Evolutionary conservation across 2,888 invertebrate species (phyloP), one percentile per base, ranked within the genome.

Genomic region (Phymatocera aterrima): DNA sequence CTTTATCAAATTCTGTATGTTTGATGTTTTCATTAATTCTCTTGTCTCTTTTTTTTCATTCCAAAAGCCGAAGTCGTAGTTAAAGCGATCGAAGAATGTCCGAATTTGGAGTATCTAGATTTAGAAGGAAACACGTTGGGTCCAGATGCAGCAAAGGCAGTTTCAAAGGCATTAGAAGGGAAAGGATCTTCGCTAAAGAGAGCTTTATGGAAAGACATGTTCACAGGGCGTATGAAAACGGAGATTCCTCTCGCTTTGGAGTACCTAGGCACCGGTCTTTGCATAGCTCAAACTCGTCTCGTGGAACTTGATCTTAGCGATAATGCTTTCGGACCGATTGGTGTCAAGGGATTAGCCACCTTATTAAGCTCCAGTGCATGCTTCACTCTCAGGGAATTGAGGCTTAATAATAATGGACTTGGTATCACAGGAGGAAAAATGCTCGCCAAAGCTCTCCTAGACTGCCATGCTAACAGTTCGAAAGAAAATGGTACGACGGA

Each of bases 271-370:
- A 93, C 93, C 65, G 98, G 97, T 0, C 93, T 99, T 85, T 96
- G 96, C 78, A 87, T 91, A 4, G 97, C 98, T 0, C 94, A 95
- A 0, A 97, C 97, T 0, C 92, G 94, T 1, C 93, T 99, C 0
- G 94, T 94, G 0, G 96, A 97, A 77, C 91, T 99, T 10, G 98
- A 99, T 88, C 93, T 99, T 8, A 98, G 98, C 89, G 99, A 99
- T 91, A 99, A 99, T 91, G 99, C 99, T 0, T 96, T 99, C 84
- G 99, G 99, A 0, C 98, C 99, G 0, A 96, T 98, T 83, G 99
- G 98, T 34, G 96, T 98, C 64, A 94, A 95, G 83, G 98, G 98
- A 0, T 92, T 99, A 10, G 96, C 96, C 0, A 94, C 95, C 18
- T 92, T 99, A 24, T 91, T 99, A 51, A 94, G 94, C 82, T 97